These are phyloP conservation scores for Xestia rhomboidea DNA, from an alignment of 2,888 invertebrate genomes.

Conservation along the genomic window DNA sequence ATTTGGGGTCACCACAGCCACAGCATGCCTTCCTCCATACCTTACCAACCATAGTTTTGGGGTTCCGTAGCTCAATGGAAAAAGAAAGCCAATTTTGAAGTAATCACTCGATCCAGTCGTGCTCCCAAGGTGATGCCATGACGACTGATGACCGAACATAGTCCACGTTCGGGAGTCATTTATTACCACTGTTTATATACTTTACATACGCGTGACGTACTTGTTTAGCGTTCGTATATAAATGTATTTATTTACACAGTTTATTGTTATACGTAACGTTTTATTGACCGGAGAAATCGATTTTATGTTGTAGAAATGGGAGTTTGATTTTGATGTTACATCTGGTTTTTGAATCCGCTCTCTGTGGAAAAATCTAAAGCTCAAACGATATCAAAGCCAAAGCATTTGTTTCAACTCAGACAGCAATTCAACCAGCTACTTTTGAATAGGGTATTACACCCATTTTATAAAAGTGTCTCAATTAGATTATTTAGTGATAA, in stretches of 20 bases:
- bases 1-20: too few species aligned
- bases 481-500: too few species aligned
- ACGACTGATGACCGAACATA: slow-evolving; percentile 21
- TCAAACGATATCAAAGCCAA: background rate
- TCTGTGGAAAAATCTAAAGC: background rate
- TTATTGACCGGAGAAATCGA: slow-evolving; percentile 13
- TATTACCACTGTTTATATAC: slow-evolving; percentile 42
- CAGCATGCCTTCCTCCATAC: too few species aligned
- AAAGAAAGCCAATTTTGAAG: background rate
- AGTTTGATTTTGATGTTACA: background rate
- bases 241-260: slow-evolving; percentile 13
- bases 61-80: too few species aligned
- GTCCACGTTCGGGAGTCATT: slow-evolving; percentile 28
- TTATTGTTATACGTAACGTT: slow-evolving; percentile 25
- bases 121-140: slow-evolving; percentile 18
- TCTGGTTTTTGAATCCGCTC: background rate
- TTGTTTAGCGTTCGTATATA: slow-evolving; percentile 39
- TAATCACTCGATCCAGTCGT: slow-evolving; percentile 38
- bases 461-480: too few species aligned
- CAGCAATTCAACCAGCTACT: background rate
- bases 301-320: slow-evolving; percentile 2
- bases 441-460: too few species aligned
- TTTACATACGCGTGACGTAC: slow-evolving; percentile 32
- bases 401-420: background rate
- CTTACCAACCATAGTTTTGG: too few species aligned